A percentile compares a stretch with the other conserved stretches of the same genome.
phyloP scores from a whole-genome alignment of 2,888 invertebrate species.

The Harmothoe impar region DNA sequence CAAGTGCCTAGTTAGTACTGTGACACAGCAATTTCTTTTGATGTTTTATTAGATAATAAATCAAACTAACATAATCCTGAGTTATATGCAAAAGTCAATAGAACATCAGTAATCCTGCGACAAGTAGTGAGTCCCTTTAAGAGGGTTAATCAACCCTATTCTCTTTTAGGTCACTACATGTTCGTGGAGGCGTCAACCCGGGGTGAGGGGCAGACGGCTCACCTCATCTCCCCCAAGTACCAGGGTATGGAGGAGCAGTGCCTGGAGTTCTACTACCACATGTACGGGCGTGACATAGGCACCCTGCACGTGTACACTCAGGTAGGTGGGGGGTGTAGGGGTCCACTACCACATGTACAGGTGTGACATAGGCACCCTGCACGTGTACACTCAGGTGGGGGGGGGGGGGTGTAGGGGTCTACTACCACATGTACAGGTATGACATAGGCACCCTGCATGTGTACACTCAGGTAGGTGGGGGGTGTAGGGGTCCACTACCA shows the following conservation, averaged over 20 bases:
- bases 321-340: not conserved
- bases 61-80: no score
- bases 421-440: not conserved
- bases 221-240: slow-evolving; percentile 77
- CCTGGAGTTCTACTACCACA: slow-evolving; percentile 77
- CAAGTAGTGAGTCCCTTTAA: no score
- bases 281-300: slow-evolving; percentile 76
- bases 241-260: slow-evolving; percentile 76
- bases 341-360: not conserved
- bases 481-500: no score
- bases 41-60: no score
- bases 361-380: not conserved
- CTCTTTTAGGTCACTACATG: slow-evolving; percentile 80
- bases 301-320: slow-evolving; percentile 72
- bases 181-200: slow-evolving; percentile 78
- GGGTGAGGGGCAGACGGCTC: slow-evolving; percentile 75
- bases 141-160: no score
- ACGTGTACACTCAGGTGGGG: not conserved
- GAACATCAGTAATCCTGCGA: no score
- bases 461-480: not conserved
- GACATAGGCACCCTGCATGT: not conserved
- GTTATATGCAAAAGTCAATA: no score
- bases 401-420: not conserved
- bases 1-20: no score
- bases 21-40: no score